phyloP scores from a whole-genome alignment of 1,140 invertebrate species.

The Bombus cullumanus region DNA sequence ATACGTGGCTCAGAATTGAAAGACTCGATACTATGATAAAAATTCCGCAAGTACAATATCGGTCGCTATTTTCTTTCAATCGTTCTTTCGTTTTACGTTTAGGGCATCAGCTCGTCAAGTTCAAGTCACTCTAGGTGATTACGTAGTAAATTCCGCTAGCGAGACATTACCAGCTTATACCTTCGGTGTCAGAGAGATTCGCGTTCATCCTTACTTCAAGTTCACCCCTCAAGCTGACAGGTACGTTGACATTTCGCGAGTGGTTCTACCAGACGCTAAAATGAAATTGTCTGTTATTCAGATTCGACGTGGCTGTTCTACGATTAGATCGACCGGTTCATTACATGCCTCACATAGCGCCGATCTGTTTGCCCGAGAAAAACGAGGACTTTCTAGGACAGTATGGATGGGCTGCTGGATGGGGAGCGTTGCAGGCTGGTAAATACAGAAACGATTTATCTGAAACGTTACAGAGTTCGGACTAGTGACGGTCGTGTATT shows the following conservation, averaged over 20 bases:
- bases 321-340: constrained; percentile 93
- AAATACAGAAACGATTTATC: constrained; percentile 36
- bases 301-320: constrained; percentile 96
- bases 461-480: background rate
- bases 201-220: constrained; percentile 97
- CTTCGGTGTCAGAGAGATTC: constrained; percentile 93
- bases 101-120: constrained; percentile 94
- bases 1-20: no score
- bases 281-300: constrained; percentile 36
- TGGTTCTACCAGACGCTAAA: background rate
- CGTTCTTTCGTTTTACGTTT: background rate
- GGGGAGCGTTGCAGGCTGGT: constrained; percentile 94
- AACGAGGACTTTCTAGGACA: constrained; percentile 95
- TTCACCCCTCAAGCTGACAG: constrained; percentile 95
- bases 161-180: constrained; percentile 95
- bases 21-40: background rate
- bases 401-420: constrained; percentile 96
- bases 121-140: constrained; percentile 95
- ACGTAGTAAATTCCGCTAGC: constrained; percentile 95
- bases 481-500: background rate
- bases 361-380: constrained; percentile 95
- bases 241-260: constrained; percentile 58
- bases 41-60: background rate
- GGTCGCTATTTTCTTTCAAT: no score
- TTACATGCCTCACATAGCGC: constrained; percentile 95